Evolutionary conservation across 2,888 invertebrate genomes (phyloP).

Genomic region (Volucella inflata): DNA sequence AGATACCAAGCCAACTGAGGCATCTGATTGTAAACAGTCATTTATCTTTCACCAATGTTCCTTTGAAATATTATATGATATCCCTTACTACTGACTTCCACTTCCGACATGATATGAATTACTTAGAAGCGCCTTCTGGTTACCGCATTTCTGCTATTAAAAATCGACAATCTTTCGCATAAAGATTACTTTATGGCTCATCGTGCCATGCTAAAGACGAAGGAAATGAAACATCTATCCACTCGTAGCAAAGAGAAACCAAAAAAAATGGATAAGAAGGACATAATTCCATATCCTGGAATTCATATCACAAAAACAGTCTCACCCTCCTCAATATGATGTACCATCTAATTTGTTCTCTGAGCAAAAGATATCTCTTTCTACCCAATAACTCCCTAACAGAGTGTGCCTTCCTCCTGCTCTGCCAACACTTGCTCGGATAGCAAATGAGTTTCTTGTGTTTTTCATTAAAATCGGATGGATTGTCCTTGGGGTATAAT

Average conservation of each 20-base stretch:
- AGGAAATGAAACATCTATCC: background rate
- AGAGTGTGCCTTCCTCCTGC: background rate
- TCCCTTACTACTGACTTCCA: background rate
- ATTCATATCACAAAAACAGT: constrained; percentile 59
- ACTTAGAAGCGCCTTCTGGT: constrained; percentile 28
- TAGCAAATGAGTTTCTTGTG: constrained; percentile 73
- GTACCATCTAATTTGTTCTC: constrained; percentile 62
- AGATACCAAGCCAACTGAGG: background rate
- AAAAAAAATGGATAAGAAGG: constrained; percentile 46
- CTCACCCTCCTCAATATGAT: constrained; percentile 46
- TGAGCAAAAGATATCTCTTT: constrained; percentile 31
- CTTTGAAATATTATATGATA: background rate
- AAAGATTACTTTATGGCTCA: constrained; percentile 42
- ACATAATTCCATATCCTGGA: constrained; percentile 63
- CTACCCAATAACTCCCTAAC: background rate
- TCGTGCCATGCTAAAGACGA: too few species aligned
- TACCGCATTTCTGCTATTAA: constrained; percentile 45
- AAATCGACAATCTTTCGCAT: constrained; percentile 42
- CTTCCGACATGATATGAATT: constrained; percentile 36
- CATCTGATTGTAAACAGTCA: constrained; percentile 44
- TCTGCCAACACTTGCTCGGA: constrained; percentile 25
- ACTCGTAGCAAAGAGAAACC: background rate
- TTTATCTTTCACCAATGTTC: background rate
- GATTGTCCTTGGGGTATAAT: constrained; percentile 73
- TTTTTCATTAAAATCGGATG: constrained; percentile 75